phyloP scores from a whole-genome alignment of 2,888 invertebrate genomes.

The Troides aeacus region DNA sequence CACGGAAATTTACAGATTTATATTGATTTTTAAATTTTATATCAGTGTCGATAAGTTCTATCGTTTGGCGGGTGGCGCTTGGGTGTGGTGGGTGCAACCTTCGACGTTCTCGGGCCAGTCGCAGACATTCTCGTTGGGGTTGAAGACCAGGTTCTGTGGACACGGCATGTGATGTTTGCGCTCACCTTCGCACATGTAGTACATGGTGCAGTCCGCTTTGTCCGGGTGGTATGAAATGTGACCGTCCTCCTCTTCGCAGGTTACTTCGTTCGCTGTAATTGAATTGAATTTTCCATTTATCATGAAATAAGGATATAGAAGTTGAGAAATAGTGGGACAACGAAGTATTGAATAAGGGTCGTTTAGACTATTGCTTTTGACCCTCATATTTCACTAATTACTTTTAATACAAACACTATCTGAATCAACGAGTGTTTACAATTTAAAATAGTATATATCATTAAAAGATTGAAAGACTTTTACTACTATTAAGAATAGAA shows the following conservation, averaged over 20 bases:
- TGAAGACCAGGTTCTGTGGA: conserved; percentile 94
- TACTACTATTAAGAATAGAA: no score
- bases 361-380: no score
- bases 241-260: conserved; percentile 96
- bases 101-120: conserved; percentile 98
- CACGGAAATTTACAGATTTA: conserved; percentile 14
- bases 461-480: no score
- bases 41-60: conserved; percentile 41
- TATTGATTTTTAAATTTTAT: conserved; percentile 28
- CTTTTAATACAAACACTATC: no score
- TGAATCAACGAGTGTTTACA: no score
- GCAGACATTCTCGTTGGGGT: conserved; percentile 95
- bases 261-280: conserved; percentile 88
- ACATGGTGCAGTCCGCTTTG: conserved; percentile 94
- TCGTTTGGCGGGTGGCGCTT: conserved; percentile 72
- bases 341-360: no score
- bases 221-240: conserved; percentile 96
- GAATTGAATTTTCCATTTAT: no score
- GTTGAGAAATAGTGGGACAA: no score
- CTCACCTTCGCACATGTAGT: conserved; percentile 98
- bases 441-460: no score
- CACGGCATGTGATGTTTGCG: conserved; percentile 98
- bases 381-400: no score
- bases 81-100: conserved; percentile 83
- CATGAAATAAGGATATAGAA: no score